Base-by-base conservation (phyloP, 2,797 vertebrate genomes). In the Poeciliopsis infans region DNA sequence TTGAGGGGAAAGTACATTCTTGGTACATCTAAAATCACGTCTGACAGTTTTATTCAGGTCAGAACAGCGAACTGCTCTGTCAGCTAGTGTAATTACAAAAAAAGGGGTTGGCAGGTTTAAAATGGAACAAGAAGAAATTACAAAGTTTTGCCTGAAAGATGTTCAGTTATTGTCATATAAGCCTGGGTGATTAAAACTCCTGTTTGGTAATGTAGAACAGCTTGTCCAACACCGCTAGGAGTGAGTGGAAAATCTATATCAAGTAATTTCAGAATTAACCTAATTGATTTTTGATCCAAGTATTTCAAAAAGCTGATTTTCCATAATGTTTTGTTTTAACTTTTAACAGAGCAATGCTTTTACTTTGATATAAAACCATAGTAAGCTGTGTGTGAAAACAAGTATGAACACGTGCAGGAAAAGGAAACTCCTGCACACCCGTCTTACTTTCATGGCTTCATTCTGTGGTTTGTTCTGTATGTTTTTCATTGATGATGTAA, bases 1-100 rank as follows among this genome's bases (percentile, higher is more conserved):
- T 75, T 75, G 18, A 18, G 41, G 86, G 89, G 86, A 83, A 91
- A 89, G 88, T 88, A 88, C 85, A 74, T 66, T 80, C 31, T 75
- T 83, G 16, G 70, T 78, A 20, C 73, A 25, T 77, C 59, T 46
- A 18, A 41, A 73, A 25, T 81, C 55, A 78, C 33, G 76, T 74
- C n/a, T 81, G 8, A 43, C 47, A 13, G 20, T 69, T 81, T 61
- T 59, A 89, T 84, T 79, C 74, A 86, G 85, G 87, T 90, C 89
- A 89, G 68, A 43, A 46, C 47, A 78, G 49, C 68, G 47, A 83
- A 55, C 2, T 55, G 4, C 55, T 13, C 75, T 46, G 41, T 81
- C 73, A 84, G 70, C 51, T 25, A 57, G 45, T 68, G 41, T 6
- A 66, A 23, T 45, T 16, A 41, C 43, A 66, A 28, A 53, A 59